These are phyloP conservation scores for Drosophila birchii DNA, from an alignment of 2,888 invertebrate genomes.

Conservation along the genomic window DNA sequence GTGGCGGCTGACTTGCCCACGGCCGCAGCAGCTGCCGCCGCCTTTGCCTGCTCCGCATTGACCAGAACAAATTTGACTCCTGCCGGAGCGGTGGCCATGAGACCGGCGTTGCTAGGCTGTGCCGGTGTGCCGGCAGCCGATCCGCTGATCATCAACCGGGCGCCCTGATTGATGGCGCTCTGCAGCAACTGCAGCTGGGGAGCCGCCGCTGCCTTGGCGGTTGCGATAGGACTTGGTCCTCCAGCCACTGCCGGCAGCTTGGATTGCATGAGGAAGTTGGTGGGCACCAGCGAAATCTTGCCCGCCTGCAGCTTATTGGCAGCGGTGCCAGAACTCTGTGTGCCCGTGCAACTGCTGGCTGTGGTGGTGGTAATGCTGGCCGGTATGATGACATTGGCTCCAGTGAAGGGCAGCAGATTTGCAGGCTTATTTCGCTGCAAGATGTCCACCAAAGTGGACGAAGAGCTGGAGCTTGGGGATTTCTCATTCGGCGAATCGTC, in stretches of 20 bases:
- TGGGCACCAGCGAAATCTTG: constrained; percentile 85
- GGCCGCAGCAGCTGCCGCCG: constrained; percentile 39
- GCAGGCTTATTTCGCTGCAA: constrained; percentile 68
- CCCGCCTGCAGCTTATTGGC: constrained; percentile 57
- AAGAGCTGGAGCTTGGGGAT: neutral
- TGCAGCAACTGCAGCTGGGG: constrained; percentile 68
- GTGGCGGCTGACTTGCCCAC: constrained; percentile 49
- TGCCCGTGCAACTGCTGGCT: constrained; percentile 42
- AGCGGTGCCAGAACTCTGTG: constrained; percentile 33
- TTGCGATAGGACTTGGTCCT: constrained; percentile 38
- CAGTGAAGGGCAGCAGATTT: constrained; percentile 50
- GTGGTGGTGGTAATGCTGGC: constrained; percentile 57
- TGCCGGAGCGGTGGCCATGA: constrained; percentile 76
- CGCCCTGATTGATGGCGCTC: constrained; percentile 70
- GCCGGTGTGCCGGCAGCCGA: constrained; percentile 36
- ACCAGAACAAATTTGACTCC: constrained; percentile 84
- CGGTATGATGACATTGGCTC: constrained; percentile 57
- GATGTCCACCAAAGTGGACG: constrained; percentile 73
- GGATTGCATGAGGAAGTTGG: constrained; percentile 84
- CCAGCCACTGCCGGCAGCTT: constrained; percentile 52
- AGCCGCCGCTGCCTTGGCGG: constrained; percentile 42
- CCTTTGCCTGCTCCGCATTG: constrained; percentile 78
- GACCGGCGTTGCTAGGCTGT: constrained; percentile 56
- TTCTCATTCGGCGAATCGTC: constrained; percentile 73
- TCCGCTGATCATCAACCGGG: constrained; percentile 74